phyloP scores from a whole-genome alignment of 2,797 vertebrate genomes.

The Galago senegalensis region DNA sequence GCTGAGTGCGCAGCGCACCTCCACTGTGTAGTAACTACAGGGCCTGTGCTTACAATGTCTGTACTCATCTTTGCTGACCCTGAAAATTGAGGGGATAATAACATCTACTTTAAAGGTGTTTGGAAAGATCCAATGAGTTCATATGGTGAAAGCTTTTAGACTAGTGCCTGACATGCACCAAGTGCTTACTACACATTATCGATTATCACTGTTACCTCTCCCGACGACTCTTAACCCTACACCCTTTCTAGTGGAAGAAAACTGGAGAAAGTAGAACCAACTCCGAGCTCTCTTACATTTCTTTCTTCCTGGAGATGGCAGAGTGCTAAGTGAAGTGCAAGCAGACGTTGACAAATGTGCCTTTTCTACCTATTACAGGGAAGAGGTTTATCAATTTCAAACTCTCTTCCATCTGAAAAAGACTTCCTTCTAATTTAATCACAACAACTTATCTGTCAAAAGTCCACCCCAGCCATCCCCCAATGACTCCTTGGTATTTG shows the following conservation, averaged over 20 bases:
- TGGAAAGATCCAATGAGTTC: neutral
- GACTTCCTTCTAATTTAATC: neutral
- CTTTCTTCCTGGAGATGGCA: neutral
- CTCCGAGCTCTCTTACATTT: neutral
- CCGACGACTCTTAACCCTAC: neutral
- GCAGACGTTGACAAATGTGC: neutral
- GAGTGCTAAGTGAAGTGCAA: neutral
- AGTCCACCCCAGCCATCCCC: neutral
- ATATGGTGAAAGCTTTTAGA: conserved; percentile 10
- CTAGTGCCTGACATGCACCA: neutral
- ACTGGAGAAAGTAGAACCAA: neutral
- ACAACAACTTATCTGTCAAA: neutral
- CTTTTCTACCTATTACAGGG: neutral
- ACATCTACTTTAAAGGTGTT: neutral
- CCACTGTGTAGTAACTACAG: neutral
- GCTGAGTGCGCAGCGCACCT: neutral
- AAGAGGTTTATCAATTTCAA: neutral
- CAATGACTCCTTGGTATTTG: neutral
- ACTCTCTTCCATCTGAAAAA: neutral
- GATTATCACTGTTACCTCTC: neutral
- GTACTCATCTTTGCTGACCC: neutral
- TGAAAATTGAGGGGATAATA: neutral
- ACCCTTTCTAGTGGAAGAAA: neutral
- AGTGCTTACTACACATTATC: neutral
- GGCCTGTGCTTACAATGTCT: neutral